Evolutionary conservation across 2,888 invertebrate species (phyloP), one percentile per base, ranked within the genome.

Genomic region (Alentia gelatinosa): DNA sequence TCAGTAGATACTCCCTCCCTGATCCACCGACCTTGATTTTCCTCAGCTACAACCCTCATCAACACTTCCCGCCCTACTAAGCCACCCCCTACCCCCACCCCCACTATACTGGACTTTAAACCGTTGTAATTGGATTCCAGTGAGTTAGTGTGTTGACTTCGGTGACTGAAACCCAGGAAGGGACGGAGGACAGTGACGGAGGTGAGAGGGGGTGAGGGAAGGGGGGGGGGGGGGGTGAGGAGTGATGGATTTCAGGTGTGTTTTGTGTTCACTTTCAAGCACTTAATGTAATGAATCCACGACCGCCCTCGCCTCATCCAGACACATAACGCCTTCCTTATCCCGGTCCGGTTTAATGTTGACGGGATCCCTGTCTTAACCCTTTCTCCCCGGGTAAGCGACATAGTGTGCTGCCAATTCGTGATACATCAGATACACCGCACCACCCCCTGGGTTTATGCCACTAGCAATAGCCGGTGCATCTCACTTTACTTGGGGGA

Each of bases 191-290:
- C 47, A 15, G 47, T 42, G 47, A 15, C 15, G 47, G 47, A 15
- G 47, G 7, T 7, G 15, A n/a, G 63, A 9, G 4, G 63, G 63
- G 9, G 4, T 4, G 63, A 63, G 63, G 9, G 4, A 63, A n/a
- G 4, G 63, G 63, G n/a, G n/a, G n/a, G 63, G 63, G 63, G 4
- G 19, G n/a, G 63, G n/a, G n/a, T 9, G 15, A n/a, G 63, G n/a
- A 63, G 63, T 63, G 63, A 63, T 63, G 63, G 63, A n/a, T 63
- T 63, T n/a, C 63, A 63, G 63, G 63, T 63, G 63, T 63, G 63
- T 63, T 63, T 63, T 63, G n/a, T 63, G 63, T 47, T 12, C 15
- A 63, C 63, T n/a, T 63, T 63, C 4, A 63, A 63, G 15, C 63
- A 63, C 63, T 63, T 63, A 63, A 63, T 63, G 63, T 63, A 63